phyloP scores from a whole-genome alignment of 2,888 invertebrate genomes.

The Thalpophila matura region DNA sequence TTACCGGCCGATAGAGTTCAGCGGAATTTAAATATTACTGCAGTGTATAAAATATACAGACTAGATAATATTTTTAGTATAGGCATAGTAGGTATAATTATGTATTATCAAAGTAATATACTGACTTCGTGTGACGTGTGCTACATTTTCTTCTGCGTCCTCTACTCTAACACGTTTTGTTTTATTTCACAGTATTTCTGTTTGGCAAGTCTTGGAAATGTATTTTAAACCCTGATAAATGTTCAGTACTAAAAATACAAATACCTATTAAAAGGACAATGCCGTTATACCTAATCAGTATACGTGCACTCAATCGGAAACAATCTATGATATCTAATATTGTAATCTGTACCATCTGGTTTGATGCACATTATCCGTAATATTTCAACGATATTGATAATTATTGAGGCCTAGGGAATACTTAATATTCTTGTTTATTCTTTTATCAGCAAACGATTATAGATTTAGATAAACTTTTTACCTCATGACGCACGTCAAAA shows the following conservation, averaged over 20 bases:
- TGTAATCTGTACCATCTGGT: constrained; percentile 12
- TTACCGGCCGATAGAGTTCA: neutral
- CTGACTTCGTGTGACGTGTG: no score
- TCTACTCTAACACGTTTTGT: no score
- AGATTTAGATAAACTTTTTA: constrained; percentile 18
- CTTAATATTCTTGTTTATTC: constrained; percentile 9
- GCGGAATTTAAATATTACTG: constrained; percentile 18
- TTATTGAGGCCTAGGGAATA: neutral
- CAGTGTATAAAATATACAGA: neutral
- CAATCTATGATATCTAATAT: constrained; percentile 11
- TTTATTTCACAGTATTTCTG: neutral
- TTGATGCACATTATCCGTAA: constrained; percentile 14
- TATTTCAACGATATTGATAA: constrained; percentile 1
- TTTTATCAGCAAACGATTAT: constrained; percentile 14
- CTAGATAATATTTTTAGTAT: neutral
- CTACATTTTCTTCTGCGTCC: no score
- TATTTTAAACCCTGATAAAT: neutral
- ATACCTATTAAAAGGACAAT: neutral
- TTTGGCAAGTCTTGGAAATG: neutral
- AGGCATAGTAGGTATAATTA: neutral
- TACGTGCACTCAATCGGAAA: constrained; percentile 20
- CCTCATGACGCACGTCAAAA: neutral
- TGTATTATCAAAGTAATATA: neutral
- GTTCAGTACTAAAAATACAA: neutral
- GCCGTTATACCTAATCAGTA: neutral